Base-by-base conservation (phyloP, 2,888 invertebrate species). In the Pediacus dermestoides region DNA sequence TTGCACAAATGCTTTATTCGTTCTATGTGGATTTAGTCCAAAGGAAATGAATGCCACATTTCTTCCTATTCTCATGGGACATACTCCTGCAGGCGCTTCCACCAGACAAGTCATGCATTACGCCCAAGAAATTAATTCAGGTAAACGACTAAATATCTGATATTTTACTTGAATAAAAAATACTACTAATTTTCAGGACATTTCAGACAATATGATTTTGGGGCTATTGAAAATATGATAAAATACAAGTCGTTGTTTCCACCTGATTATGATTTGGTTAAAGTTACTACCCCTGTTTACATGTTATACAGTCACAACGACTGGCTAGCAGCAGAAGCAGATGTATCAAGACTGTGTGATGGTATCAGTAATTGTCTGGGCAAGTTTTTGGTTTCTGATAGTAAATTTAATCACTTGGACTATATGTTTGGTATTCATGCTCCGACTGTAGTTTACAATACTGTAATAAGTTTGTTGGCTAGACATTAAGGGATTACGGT, bases 31-130 rank as follows among this genome's bases (percentile, higher is more conserved):
- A 3, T 60, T 58, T 32, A 59, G 53, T 34, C 32, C 34, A 2
- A 34, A 37, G 4, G 56, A 61, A 33, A 48, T 61, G 47, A 59
- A 62, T 39, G 46, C 50, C 1, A 53, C 56, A 3, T 26, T 61
- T 4, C 13, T 62, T 4, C 60, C 62, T 1, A 48, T 46, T 12
- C 32, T 61, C 9, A 44, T 55, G 38, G 58, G 51, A n/a, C 55
- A 60, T 18, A 48, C 52, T 1, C 62, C 62, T 2, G 58, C 57
- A 16, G 60, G 58, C 10, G 16, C 48, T 8, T 74, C 85, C 1
- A 74, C 77, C 1, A 75, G 77, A 53, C 85, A 86, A 61, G 63
- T 87, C 6, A 69, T 78, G 4, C 88, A 88, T 63, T 88, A 77
- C 58, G n/a, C 4, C n/a, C 26, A 25, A n/a, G 26, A 25, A 25